A percentile compares a stretch with the other conserved stretches of the same genome.
Conservation (phyloP, 2,113 vertebrate genomes). For the Antechinus flavipes region DNA sequence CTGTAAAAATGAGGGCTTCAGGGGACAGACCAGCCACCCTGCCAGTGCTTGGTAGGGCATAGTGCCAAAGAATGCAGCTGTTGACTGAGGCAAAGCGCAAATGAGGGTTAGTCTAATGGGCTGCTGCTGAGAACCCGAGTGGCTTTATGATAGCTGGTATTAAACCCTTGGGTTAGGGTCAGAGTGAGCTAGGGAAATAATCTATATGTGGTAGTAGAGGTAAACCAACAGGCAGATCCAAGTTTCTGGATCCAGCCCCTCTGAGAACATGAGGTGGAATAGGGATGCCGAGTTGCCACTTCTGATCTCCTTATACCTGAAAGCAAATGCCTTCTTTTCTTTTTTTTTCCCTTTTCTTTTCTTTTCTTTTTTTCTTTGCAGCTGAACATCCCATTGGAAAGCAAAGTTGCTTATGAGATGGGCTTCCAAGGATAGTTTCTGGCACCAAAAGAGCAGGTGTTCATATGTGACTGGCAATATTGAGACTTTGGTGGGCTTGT, state of each 20-base stretch:
- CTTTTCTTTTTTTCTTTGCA: slow-evolving; percentile 11
- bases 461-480: neutral
- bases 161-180: slow-evolving; percentile 14
- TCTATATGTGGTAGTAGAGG: neutral
- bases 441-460: neutral
- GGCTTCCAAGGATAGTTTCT: neutral
- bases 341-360: neutral
- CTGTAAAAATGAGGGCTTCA: slow-evolving; percentile 20
- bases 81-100: neutral
- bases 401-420: neutral
- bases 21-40: slow-evolving; percentile 24
- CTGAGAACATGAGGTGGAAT: neutral
- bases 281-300: neutral
- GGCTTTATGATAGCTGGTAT: slow-evolving; percentile 40
- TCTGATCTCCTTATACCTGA: slow-evolving; percentile 16
- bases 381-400: slow-evolving; percentile 23
- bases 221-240: neutral
- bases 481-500: neutral
- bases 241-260: neutral
- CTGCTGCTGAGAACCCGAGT: neutral
- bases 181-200: neutral
- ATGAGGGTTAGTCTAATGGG: slow-evolving; percentile 18
- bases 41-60: slow-evolving; percentile 5
- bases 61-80: slow-evolving; percentile 57
- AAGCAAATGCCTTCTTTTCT: neutral